Conservation (phyloP, 2,797 vertebrate species). For the Mormyrops attenuatus region DNA sequence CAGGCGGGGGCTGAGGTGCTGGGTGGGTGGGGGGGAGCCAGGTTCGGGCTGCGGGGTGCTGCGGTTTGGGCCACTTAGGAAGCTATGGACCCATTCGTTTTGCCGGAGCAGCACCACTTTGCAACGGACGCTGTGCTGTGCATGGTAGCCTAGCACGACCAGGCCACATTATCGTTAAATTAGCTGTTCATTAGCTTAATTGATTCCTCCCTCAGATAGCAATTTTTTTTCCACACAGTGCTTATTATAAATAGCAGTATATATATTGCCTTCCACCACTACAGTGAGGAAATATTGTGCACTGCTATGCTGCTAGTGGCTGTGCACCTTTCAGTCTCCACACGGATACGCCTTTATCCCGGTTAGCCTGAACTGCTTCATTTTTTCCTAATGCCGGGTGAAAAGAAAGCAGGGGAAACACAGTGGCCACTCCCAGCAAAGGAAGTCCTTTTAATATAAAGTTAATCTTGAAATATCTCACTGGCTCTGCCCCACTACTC, state of each 20-base stretch:
- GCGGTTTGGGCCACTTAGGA: not conserved
- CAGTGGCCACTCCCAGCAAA: constrained; percentile 34
- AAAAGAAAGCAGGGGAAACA: constrained; percentile 22
- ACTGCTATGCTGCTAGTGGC: constrained; percentile 32
- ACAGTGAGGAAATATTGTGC: not conserved
- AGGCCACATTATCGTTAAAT: not conserved
- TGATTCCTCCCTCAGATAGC: not conserved
- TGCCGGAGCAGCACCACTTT: not conserved
- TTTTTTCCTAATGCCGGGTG: constrained; percentile 35
- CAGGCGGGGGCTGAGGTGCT: not conserved
- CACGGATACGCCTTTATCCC: constrained; percentile 33
- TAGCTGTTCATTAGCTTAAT: not conserved
- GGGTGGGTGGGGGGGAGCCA: not conserved
- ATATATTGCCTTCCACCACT: not conserved
- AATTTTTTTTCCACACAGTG: not conserved
- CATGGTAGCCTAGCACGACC: not conserved
- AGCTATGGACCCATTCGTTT: not conserved
- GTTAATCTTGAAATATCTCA: constrained; percentile 46
- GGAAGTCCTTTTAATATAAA: constrained; percentile 46
- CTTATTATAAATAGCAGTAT: constrained; percentile 1
- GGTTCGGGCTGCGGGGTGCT: too few relatives aligned
- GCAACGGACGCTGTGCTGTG: not conserved
- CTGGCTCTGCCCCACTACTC: constrained; percentile 39
- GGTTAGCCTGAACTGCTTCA: constrained; percentile 33
- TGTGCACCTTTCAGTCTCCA: constrained; percentile 21